Conservation (phyloP, 2,888 invertebrate species). For the Parascotia fuliginaria region DNA sequence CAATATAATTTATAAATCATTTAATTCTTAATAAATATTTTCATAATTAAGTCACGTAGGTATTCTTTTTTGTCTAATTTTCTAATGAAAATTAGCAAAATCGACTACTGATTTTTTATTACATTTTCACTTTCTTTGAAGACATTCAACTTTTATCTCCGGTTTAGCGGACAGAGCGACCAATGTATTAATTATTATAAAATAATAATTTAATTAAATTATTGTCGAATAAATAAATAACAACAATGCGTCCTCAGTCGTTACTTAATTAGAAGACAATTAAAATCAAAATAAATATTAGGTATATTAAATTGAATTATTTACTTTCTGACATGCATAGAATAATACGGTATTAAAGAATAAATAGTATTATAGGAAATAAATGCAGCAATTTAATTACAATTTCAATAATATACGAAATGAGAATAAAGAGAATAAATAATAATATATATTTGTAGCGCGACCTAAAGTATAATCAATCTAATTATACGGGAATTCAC, state of each 20-base stretch:
- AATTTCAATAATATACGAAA: no score
- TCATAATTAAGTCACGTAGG: constrained; percentile 31
- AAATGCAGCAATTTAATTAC: no score
- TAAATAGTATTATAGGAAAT: no score
- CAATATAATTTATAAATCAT: constrained; percentile 9
- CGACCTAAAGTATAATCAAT: no score
- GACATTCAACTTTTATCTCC: not conserved
- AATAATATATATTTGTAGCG: no score
- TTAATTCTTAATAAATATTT: constrained; percentile 28
- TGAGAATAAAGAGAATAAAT: no score
- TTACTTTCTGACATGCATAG: not conserved
- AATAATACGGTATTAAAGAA: no score
- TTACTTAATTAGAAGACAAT: constrained; percentile 61
- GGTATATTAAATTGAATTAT: not conserved
- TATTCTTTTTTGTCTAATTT: constrained; percentile 55
- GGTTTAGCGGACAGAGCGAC: constrained; percentile 3
- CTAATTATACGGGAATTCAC: no score
- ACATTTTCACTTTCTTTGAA: constrained; percentile 67
- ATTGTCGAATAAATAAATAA: constrained; percentile 57
- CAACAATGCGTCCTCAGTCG: constrained; percentile 68
- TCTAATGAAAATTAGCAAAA: constrained; percentile 59
- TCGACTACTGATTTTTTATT: constrained; percentile 42
- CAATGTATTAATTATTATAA: not conserved
- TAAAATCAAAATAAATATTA: constrained; percentile 31
- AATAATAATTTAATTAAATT: constrained; percentile 7